Conservation (phyloP, 1,140 invertebrate genomes). For the Ceratosolen solmsi region DNA sequence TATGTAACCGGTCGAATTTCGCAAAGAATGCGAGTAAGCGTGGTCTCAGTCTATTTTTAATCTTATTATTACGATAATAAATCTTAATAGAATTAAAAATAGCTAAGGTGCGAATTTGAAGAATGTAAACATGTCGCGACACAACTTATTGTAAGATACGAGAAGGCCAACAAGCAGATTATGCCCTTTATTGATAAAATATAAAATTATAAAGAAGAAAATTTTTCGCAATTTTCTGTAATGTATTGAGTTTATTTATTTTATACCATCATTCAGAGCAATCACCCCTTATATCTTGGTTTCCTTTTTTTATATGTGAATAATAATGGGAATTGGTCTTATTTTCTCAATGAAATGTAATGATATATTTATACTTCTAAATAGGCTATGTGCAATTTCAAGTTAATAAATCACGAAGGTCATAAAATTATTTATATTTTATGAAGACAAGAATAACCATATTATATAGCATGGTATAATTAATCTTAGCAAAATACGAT, state of each 20-base stretch:
- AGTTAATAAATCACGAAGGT: neutral
- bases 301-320: neutral
- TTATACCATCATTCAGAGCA: no score
- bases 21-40: slow-evolving; percentile 29
- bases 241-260: neutral
- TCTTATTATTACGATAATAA: neutral
- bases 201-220: neutral
- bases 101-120: slow-evolving; percentile 16
- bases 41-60: slow-evolving; percentile 28
- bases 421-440: no score
- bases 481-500: neutral
- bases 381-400: neutral
- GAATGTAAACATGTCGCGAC: slow-evolving; percentile 16
- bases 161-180: neutral
- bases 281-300: no score
- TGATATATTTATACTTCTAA: neutral
- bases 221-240: neutral
- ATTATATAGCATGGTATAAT: neutral
- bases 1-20: slow-evolving; percentile 31
- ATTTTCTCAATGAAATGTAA: neutral
- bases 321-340: slow-evolving; percentile 4
- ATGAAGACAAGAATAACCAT: no score
- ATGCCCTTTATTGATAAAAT: neutral
- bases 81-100: slow-evolving; percentile 33
- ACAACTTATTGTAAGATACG: neutral